These are phyloP conservation scores for Acanthiza pusilla DNA, from an alignment of 2,797 vertebrate species.

Conservation along the genomic window DNA sequence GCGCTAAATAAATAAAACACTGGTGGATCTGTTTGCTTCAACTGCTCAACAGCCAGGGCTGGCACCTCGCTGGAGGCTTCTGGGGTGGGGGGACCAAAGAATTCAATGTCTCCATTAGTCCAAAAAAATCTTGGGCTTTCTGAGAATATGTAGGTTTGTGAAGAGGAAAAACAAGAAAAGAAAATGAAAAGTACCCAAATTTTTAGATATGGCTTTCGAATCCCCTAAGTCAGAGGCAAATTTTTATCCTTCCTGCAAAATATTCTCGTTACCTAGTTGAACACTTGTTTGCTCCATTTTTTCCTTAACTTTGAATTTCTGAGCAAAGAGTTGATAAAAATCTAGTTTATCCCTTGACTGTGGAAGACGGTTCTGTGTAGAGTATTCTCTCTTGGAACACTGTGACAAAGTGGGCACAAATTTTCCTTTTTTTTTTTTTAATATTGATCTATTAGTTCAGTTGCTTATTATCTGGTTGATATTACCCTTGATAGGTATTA, in stretches of 20 bases:
- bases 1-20: constrained; percentile 72
- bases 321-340: background rate
- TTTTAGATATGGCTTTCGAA: background rate
- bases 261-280: background rate
- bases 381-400: background rate
- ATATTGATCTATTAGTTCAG: background rate
- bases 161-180: background rate
- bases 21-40: constrained; percentile 47
- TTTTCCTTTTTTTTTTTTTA: background rate
- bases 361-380: background rate
- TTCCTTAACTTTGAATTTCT: background rate
- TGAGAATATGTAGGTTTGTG: background rate
- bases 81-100: background rate
- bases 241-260: background rate
- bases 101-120: background rate
- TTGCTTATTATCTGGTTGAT: background rate
- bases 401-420: background rate
- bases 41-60: constrained; percentile 43
- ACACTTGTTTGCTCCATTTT: background rate
- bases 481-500: background rate
- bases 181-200: rapidly evolving
- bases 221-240: background rate
- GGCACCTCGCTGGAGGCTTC: background rate
- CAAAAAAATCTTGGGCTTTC: background rate
- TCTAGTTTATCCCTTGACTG: rapidly evolving